Percentiles rank a stretch among this genome's conserved stretches.
Conservation (phyloP, 2,888 invertebrate species). For the Lasioglossum oenotherae region DNA sequence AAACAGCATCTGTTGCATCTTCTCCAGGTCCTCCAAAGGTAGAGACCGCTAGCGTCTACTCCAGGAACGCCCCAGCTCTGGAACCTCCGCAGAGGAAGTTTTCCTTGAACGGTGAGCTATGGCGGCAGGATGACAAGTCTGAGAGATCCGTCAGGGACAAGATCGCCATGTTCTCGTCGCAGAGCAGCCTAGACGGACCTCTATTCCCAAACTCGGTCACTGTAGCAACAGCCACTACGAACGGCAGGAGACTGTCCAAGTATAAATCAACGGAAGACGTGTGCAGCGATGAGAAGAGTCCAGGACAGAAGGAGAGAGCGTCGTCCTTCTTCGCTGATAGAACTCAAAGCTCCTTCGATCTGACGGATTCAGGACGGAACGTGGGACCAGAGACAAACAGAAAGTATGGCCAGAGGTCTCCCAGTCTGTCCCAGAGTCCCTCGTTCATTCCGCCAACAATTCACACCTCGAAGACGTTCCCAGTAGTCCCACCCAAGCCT, state of each 20-base stretch:
- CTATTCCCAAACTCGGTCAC: slow-evolving; percentile 74
- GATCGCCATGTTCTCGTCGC: slow-evolving; percentile 92
- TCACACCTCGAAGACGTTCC: slow-evolving; percentile 42
- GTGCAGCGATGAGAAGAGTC: slow-evolving; percentile 75
- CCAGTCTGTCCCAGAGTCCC: slow-evolving; percentile 41
- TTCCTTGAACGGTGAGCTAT: slow-evolving; percentile 82
- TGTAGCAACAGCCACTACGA: slow-evolving; percentile 82
- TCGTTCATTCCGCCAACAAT: slow-evolving; percentile 34
- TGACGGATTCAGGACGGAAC: slow-evolving; percentile 68
- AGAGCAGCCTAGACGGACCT: slow-evolving; percentile 76
- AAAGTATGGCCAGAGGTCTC: slow-evolving; percentile 50
- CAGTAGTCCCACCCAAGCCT: slow-evolving; percentile 52
- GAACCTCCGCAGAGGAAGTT: slow-evolving; percentile 72
- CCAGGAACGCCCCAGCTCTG: slow-evolving; percentile 39
- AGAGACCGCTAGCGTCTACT: slow-evolving; percentile 48
- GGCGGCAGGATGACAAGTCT: slow-evolving; percentile 91
- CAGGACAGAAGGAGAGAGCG: slow-evolving; percentile 61
- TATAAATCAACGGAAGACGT: slow-evolving; percentile 84
- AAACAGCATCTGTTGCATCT: neutral
- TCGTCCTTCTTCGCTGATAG: slow-evolving; percentile 73
- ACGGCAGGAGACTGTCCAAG: slow-evolving; percentile 84
- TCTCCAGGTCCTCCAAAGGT: slow-evolving; percentile 77
- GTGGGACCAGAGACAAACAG: slow-evolving; percentile 44
- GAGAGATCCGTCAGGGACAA: slow-evolving; percentile 93
- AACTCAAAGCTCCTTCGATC: slow-evolving; percentile 79